These are phyloP conservation scores for Strigops habroptila DNA, from an alignment of 2,113 vertebrate genomes.

Conservation along the genomic window DNA sequence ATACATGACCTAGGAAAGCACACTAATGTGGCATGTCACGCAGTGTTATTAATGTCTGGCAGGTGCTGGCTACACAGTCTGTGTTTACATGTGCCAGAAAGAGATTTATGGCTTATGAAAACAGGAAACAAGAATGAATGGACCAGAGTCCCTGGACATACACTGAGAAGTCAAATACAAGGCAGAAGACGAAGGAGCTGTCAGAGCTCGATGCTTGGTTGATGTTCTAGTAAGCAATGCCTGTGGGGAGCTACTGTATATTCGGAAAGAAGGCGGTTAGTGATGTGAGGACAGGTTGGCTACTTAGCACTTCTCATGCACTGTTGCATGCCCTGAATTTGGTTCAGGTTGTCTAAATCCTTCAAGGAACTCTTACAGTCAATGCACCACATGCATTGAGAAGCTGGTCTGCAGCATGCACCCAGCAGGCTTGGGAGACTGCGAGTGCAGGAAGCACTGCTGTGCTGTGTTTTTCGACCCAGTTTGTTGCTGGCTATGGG, in stretches of 20 bases:
- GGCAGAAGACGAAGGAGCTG: background rate
- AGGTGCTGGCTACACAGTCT: background rate
- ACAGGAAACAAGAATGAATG: background rate
- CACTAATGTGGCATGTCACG: fast-evolving
- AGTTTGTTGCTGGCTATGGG: background rate
- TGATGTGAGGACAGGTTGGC: background rate
- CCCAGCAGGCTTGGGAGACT: background rate
- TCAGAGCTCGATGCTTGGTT: background rate
- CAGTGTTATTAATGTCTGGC: background rate
- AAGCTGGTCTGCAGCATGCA: background rate
- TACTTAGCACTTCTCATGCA: background rate
- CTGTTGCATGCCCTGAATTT: background rate
- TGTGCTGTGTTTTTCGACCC: background rate
- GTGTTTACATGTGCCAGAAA: background rate
- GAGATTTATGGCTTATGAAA: background rate
- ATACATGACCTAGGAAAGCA: background rate
- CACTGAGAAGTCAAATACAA: background rate
- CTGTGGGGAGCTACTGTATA: background rate
- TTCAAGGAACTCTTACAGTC: background rate
- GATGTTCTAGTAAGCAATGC: background rate
- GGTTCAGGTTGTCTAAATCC: background rate
- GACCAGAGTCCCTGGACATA: background rate
- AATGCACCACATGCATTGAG: background rate
- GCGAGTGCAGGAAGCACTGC: background rate
- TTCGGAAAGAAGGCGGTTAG: background rate